These are phyloP conservation scores for Pampusana beccarii DNA, from an alignment of 2,113 vertebrate genomes.

Conservation along the genomic window DNA sequence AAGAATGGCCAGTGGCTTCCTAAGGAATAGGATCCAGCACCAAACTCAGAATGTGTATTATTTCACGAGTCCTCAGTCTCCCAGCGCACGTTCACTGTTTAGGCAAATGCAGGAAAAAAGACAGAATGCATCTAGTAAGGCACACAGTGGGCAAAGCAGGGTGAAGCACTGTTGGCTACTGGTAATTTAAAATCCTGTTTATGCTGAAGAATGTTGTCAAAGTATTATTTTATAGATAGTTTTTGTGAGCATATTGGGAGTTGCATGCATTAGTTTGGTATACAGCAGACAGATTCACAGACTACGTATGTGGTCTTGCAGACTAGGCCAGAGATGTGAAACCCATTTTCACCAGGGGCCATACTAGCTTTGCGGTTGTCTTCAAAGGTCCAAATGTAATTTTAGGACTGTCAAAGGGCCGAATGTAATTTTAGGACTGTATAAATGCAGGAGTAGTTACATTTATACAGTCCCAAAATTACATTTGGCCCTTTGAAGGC, in stretches of 20 bases:
- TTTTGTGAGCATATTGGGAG: not conserved
- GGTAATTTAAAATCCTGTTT: not conserved
- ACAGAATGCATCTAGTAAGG: not conserved
- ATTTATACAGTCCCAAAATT: no score
- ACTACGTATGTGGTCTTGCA: fast-evolving
- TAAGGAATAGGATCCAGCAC: not conserved
- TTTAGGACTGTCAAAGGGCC: no score
- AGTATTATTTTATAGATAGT: not conserved
- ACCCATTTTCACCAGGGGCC: no score
- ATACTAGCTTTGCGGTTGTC: no score
- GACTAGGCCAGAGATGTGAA: not conserved
- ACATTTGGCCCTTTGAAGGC: no score
- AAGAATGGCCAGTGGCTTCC: not conserved
- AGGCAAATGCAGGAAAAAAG: not conserved
- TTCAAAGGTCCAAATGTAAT: no score
- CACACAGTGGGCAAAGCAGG: fast-evolving
- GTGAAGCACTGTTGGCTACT: not conserved
- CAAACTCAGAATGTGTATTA: not conserved
- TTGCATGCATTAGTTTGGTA: not conserved
- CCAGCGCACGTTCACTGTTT: not conserved
- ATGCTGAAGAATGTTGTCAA: not conserved
- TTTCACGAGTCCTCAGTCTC: not conserved
- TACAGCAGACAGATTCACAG: not conserved
- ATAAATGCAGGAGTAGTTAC: no score
- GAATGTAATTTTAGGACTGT: no score